phyloP scores from a whole-genome alignment of 2,888 invertebrate species.

The Drosophila seclusa region DNA sequence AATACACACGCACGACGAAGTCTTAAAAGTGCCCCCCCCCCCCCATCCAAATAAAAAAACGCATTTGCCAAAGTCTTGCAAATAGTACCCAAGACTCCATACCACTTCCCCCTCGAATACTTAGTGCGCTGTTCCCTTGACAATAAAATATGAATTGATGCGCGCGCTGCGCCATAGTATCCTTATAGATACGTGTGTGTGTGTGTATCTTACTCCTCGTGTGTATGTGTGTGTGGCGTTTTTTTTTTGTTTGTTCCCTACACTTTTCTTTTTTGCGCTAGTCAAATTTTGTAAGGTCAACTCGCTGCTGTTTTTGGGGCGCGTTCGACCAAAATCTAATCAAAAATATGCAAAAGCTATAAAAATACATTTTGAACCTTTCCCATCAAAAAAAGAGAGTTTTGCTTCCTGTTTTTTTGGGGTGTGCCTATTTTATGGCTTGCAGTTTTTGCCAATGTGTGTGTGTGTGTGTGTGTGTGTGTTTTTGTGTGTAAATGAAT shows the following conservation, averaged over 20 bases:
- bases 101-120: conserved; percentile 3
- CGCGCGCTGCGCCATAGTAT: conserved; percentile 55
- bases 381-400: conserved; percentile 1
- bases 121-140: conserved; percentile 46
- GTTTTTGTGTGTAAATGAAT: conserved; percentile 17
- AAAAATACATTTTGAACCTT: conserved; percentile 22
- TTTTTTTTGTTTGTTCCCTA: conserved; percentile 25
- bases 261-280: conserved; percentile 25
- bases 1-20: conserved; percentile 27
- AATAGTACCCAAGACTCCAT: neutral
- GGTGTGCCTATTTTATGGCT: conserved; percentile 63
- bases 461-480: conserved; percentile 26
- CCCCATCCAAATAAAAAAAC: conserved; percentile 6
- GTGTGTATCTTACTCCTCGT: neutral
- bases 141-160: conserved; percentile 74
- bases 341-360: conserved; percentile 39
- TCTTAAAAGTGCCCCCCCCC: conserved; percentile 38
- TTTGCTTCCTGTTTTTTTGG: conserved; percentile 31
- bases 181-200: conserved; percentile 12
- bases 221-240: conserved; percentile 29
- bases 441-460: conserved; percentile 36
- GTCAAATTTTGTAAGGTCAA: conserved; percentile 64
- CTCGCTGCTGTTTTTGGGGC: conserved; percentile 38
- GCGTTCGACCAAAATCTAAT: conserved; percentile 43
- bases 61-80: conserved; percentile 25